Percentiles rank a stretch among this genome's conserved stretches.
Evolutionary conservation across 1,140 invertebrate genomes (phyloP).

Genomic region (Caenorhabditis brenneri): DNA sequence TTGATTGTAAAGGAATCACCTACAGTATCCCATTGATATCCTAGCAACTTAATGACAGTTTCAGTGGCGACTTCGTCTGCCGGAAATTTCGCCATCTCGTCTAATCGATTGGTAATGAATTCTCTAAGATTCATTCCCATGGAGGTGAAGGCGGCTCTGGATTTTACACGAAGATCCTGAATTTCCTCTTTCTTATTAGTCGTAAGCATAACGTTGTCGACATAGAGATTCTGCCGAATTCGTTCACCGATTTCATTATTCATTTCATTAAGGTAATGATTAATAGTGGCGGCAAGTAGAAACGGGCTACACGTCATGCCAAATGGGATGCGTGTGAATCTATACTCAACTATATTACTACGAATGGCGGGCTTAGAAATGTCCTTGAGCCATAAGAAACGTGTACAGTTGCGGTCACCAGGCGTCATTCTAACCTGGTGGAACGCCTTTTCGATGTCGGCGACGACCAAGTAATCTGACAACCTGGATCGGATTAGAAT

Average conservation of each 20-base stretch:
- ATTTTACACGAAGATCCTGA: neutral
- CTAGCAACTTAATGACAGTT: neutral
- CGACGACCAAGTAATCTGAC: slow-evolving; percentile 33
- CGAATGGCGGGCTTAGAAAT: neutral
- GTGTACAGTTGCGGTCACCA: slow-evolving; percentile 49
- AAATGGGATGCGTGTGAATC: slow-evolving; percentile 53
- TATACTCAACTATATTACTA: slow-evolving; percentile 12
- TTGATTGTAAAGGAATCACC: neutral
- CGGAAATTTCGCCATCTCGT: neutral
- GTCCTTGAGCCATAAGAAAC: slow-evolving; percentile 57
- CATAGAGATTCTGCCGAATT: slow-evolving; percentile 46
- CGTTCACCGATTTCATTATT: slow-evolving; percentile 8
- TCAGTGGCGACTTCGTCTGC: neutral
- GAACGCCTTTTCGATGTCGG: slow-evolving; percentile 56
- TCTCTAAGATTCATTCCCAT: neutral
- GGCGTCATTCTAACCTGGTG: slow-evolving; percentile 51
- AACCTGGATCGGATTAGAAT: slow-evolving; percentile 42
- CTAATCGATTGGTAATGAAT: neutral
- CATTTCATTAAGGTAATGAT: slow-evolving; percentile 27
- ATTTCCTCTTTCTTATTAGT: slow-evolving; percentile 20
- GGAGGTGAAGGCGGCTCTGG: neutral
- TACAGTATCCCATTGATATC: neutral
- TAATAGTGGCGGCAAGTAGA: slow-evolving; percentile 39
- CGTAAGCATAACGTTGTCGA: slow-evolving; percentile 45
- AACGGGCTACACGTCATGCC: slow-evolving; percentile 51